Conservation (phyloP, 2,888 invertebrate species). For the Orthosia incerta region DNA sequence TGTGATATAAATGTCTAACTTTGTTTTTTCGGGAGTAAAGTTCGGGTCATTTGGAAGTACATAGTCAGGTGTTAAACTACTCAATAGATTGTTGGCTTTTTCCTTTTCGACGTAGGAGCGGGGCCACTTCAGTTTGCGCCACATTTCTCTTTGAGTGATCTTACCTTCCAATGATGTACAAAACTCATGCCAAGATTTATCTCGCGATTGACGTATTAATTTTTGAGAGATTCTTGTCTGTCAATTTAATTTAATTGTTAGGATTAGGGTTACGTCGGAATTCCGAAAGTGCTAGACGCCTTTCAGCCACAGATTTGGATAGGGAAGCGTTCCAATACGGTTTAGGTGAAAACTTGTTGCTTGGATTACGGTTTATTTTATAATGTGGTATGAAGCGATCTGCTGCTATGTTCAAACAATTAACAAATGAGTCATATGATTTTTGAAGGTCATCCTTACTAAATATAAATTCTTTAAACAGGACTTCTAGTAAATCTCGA, state of each 20-base stretch:
- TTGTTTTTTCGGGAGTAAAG: background rate
- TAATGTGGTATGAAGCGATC: background rate
- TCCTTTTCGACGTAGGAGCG: background rate
- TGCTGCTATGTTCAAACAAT: background rate
- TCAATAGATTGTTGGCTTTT: background rate
- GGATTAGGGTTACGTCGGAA: conserved; percentile 14
- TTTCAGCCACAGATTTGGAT: conserved; percentile 4
- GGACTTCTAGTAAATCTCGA: background rate
- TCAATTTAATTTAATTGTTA: background rate
- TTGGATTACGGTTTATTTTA: conserved; percentile 3
- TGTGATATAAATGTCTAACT: background rate
- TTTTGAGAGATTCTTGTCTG: background rate
- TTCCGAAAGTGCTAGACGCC: conserved; percentile 7
- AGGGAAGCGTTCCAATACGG: conserved; percentile 1
- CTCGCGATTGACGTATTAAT: background rate
- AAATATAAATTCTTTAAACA: background rate
- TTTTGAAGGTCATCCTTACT: background rate
- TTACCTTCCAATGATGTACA: background rate
- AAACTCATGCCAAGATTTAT: background rate
- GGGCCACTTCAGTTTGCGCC: background rate
- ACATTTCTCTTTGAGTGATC: background rate
- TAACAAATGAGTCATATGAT: conserved; percentile 4
- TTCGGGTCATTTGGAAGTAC: background rate
- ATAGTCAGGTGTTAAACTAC: conserved; percentile 5
- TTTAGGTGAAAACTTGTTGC: conserved; percentile 2